These are phyloP conservation scores for Homarus americanus DNA, from an alignment of 1,140 invertebrate genomes.

Conservation along the genomic window DNA sequence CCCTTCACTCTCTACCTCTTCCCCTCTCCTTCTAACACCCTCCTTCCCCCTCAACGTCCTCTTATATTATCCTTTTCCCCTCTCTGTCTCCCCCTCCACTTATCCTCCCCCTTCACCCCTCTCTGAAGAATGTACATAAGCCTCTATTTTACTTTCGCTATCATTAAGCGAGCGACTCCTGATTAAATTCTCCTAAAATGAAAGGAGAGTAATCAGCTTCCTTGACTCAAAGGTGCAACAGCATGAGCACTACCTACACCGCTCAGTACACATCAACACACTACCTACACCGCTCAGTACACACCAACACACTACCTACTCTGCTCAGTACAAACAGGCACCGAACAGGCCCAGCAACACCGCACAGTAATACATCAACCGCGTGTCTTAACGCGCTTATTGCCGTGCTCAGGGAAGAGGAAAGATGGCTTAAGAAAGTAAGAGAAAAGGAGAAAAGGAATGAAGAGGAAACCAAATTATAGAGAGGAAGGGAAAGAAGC, in stretches of 20 bases:
- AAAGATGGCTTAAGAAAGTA: not conserved
- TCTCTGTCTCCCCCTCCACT: not conserved
- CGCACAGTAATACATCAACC: too few relatives aligned
- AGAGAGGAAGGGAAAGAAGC: not conserved
- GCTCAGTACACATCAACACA: too few relatives aligned
- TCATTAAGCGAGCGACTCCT: conserved; percentile 12
- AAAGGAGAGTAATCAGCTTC: conserved; percentile 11
- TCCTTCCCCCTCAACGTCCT: too few relatives aligned
- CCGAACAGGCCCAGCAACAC: too few relatives aligned
- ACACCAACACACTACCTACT: too few relatives aligned
- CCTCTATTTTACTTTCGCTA: not conserved
- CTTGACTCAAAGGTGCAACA: too few relatives aligned
- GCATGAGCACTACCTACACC: too few relatives aligned
- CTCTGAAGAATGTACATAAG: not conserved
- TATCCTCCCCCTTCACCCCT: not conserved
- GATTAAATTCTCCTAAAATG: conserved; percentile 21
- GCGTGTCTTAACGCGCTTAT: too few relatives aligned
- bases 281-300: too few relatives aligned
- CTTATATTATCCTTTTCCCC: not conserved
- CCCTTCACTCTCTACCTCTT: too few relatives aligned
- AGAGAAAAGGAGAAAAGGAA: not conserved
- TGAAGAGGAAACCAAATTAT: not conserved
- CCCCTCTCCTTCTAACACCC: too few relatives aligned
- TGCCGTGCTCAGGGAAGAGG: not conserved
- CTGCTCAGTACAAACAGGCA: too few relatives aligned